phyloP scores from a whole-genome alignment of 1,140 invertebrate species.

The Tetragonula clypearis region DNA sequence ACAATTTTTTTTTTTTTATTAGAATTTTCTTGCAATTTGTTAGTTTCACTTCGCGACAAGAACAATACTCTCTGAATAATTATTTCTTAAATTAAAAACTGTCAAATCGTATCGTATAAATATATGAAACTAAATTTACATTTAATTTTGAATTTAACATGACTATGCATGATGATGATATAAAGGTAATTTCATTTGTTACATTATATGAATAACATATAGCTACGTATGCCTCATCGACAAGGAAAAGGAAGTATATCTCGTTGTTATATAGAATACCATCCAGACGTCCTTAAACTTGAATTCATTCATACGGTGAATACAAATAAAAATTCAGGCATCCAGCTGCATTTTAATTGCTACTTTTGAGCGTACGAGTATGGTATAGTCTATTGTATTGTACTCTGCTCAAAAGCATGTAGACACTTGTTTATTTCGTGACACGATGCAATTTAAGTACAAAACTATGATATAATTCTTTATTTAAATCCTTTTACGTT shows the following conservation, averaged over 20 bases:
- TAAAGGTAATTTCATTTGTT: not conserved
- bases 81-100: too few species aligned
- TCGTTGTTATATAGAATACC: not conserved
- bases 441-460: not conserved
- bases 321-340: slow-evolving; percentile 12
- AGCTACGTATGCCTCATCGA: not conserved
- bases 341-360: slow-evolving; percentile 9
- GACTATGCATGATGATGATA: not conserved
- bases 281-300: slow-evolving; percentile 15
- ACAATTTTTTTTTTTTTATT: too few species aligned
- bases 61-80: not conserved
- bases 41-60: not conserved
- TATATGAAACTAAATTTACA: not conserved
- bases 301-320: slow-evolving; percentile 19
- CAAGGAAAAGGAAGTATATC: not conserved
- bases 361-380: not conserved
- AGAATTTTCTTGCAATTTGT: too few species aligned
- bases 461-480: too few species aligned
- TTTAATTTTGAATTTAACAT: not conserved
- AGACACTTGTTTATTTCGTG: not conserved
- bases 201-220: too few species aligned
- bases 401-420: not conserved
- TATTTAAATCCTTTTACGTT: too few species aligned
- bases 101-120: accelerated
- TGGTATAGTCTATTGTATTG: not conserved